phyloP scores from a whole-genome alignment of 2,888 invertebrate species.

The Papilio elwesi region DNA sequence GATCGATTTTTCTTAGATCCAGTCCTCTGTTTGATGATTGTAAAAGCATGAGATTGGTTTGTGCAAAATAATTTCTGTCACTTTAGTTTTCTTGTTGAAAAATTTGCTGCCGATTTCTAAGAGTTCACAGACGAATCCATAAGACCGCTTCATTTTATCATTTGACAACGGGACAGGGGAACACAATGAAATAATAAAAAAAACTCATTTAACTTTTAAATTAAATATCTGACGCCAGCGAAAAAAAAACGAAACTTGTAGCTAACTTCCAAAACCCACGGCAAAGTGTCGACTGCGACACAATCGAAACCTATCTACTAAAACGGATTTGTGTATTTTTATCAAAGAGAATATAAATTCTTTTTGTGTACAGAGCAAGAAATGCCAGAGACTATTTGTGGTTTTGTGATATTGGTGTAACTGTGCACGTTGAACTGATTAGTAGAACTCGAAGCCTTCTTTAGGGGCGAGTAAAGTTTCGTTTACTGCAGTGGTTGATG shows the following conservation, averaged over 20 bases:
- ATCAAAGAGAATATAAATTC: slow-evolving; percentile 56
- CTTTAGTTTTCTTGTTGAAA: too few species aligned
- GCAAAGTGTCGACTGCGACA: slow-evolving; percentile 29
- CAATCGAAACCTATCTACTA: slow-evolving; percentile 36
- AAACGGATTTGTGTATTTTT: slow-evolving; percentile 46
- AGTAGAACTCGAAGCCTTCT: too few species aligned
- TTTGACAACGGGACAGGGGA: neutral
- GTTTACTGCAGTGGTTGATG: too few species aligned
- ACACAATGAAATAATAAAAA: slow-evolving; percentile 10
- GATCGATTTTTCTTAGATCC: slow-evolving; percentile 19
- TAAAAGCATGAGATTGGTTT: neutral
- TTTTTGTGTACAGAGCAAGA: slow-evolving; percentile 45
- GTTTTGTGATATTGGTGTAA: neutral
- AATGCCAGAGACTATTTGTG: slow-evolving; percentile 8
- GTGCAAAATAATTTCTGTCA: neutral
- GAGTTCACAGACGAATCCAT: neutral
- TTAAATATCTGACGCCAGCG: neutral
- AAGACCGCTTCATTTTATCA: neutral
- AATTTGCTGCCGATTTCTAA: neutral
- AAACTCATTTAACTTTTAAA: slow-evolving; percentile 25
- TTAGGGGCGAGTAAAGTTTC: too few species aligned
- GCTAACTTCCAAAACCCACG: slow-evolving; percentile 38
- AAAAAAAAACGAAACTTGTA: slow-evolving; percentile 37
- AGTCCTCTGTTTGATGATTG: neutral
- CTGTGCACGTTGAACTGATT: too few species aligned